phyloP scores from a whole-genome alignment of 2,888 invertebrate genomes.

The Prosapia bicincta region DNA sequence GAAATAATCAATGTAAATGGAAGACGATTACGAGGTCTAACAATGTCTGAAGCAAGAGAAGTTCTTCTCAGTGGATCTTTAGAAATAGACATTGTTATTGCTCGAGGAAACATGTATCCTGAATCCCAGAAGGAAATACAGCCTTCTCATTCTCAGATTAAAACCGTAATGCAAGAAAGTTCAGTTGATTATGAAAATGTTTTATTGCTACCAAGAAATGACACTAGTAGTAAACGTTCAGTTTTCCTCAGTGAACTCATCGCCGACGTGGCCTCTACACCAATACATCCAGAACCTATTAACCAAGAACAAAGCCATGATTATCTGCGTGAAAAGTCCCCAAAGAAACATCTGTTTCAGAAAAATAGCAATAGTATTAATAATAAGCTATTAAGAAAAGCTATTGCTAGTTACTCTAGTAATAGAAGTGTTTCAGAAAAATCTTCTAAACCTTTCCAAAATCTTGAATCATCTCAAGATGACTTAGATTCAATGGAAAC shows the following conservation, averaged over 20 bases:
- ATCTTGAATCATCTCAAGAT: not conserved
- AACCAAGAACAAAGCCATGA: not conserved
- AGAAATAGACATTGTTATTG: conserved; percentile 64
- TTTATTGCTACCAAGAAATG: conserved; percentile 43
- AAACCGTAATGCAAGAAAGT: conserved; percentile 56
- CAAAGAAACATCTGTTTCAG: conserved; percentile 52
- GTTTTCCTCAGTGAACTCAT: conserved; percentile 26
- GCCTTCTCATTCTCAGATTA: conserved; percentile 19
- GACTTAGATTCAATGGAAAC: conserved; percentile 40
- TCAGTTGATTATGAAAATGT: conserved; percentile 68
- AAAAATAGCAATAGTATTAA: conserved; percentile 61
- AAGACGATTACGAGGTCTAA: conserved; percentile 60
- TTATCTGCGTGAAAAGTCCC: conserved; percentile 3
- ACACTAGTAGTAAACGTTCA: conserved; percentile 36
- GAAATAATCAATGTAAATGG: conserved; percentile 72
- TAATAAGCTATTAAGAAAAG: conserved; percentile 56
- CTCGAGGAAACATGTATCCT: conserved; percentile 44
- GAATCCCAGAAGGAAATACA: conserved; percentile 14
- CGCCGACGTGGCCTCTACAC: conserved; percentile 7
- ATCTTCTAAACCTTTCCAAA: conserved; percentile 14
- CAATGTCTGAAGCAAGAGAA: conserved; percentile 62
- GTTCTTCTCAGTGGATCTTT: conserved; percentile 59
- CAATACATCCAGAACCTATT: not conserved
- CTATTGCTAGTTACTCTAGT: conserved; percentile 55
- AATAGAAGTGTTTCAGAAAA: conserved; percentile 10